Base-by-base conservation (phyloP, 2,797 vertebrate genomes). In the Micrastur ruficollis region DNA sequence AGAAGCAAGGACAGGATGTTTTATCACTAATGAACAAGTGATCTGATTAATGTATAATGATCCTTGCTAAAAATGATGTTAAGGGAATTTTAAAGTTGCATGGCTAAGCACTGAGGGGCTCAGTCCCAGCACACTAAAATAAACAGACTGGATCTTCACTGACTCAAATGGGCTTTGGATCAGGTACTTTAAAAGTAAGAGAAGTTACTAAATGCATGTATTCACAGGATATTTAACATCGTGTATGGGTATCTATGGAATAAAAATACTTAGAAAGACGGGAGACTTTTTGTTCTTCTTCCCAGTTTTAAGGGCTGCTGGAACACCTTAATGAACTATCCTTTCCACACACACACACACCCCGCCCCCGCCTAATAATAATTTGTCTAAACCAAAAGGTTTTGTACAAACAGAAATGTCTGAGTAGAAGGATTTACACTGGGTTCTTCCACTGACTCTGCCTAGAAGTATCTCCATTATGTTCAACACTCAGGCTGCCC, bases 41-140 rank as follows among this genome's bases (percentile, higher is more conserved):
- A 97, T 96, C 93, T 97, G 96, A 96, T 97, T 96, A 97, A 97
- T 97, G 96, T 91, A 97, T 96, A 97, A 97, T 95, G 95, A 93
- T 94, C 84, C 96, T 91, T 92, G 84, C 88, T 97, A 91, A 97
- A 97, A 96, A 97, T 81, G 42, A 96, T 85, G 68, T 92, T 96
- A 74, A 95, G 78, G 38, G 84, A 97, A 96, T 89, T 92, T 91
- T 96, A 86, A 96, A 94, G 75, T 75, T 92, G 89, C 75, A 97
- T 70, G 71, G 81, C 66, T 95, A 96, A 95, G 89, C 95, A 95
- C 79, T 83, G 71, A 95, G 53, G 75, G 29, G 15, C 49, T 93
- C 34, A 82, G 63, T 72, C 83, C 50, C 83, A 89, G 90, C 29
- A 63, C 63, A 80, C 71, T 86, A 93, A 97, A 95, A 92, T 93